Evolutionary conservation across 2,113 vertebrate species (phyloP).

Genomic region (Engystomops pustulosus): DNA sequence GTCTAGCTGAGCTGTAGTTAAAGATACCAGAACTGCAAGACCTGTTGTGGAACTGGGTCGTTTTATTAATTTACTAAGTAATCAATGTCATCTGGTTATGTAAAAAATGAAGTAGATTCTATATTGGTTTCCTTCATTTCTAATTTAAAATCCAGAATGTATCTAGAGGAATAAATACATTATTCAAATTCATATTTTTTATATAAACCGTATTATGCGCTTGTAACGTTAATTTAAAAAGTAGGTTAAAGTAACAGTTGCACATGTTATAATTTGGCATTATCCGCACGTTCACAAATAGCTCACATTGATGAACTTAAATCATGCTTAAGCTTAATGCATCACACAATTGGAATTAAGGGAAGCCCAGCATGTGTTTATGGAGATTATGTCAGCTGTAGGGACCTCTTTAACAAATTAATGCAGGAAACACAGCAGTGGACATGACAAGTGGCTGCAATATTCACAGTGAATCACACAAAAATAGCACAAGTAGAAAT

Average conservation of each 20-base stretch:
- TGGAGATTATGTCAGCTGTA: slow-evolving; percentile 58
- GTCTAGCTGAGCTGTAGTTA: too few species aligned
- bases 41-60: too few species aligned
- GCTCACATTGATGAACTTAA: slow-evolving; percentile 56
- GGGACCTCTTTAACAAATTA: slow-evolving; percentile 59
- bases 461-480: slow-evolving; percentile 45
- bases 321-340: slow-evolving; percentile 59
- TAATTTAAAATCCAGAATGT: background rate
- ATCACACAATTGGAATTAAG: slow-evolving; percentile 60
- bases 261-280: slow-evolving; percentile 40
- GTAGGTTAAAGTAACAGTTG: slow-evolving; percentile 46
- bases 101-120: too few species aligned
- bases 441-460: slow-evolving; percentile 53
- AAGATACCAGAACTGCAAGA: too few species aligned
- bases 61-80: background rate
- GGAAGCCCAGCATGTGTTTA: slow-evolving; percentile 58
- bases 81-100: background rate
- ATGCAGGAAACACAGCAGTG: slow-evolving; percentile 54
- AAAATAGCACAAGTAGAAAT: slow-evolving; percentile 55
- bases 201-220: background rate
- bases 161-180: background rate
- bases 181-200: background rate
- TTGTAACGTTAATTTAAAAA: slow-evolving; percentile 14
- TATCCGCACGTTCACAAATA: slow-evolving; percentile 47
- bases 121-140: background rate